Base-by-base conservation (phyloP, 2,797 vertebrate genomes). In the Sebastes vulpes region DNA sequence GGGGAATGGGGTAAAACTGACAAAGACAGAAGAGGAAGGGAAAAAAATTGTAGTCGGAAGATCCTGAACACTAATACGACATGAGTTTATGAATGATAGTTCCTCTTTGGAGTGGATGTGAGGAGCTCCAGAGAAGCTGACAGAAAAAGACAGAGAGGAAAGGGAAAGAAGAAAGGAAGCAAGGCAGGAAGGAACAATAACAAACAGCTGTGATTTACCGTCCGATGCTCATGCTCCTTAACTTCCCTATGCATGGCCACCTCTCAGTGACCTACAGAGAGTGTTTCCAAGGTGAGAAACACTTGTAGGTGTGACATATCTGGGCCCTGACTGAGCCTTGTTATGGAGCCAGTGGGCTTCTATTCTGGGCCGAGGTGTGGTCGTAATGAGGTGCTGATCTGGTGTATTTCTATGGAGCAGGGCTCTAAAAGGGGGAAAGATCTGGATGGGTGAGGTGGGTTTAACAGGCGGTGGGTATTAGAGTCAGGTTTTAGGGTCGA, bases 371-470 rank as follows among this genome's bases (percentile, higher is more conserved):
- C 67, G 64, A 80, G 78, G 86, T 82, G 88, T 83, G 83, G 87
- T 78, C 4, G 18, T 82, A 86, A 92, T 73, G 82, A 94, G 77
- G 84, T 89, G 89, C 86, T 86, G 89, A 86, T 85, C 77, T 82
- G 60, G 68, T 87, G 35, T 70, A 68, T 90, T 93, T 91, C 63
- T 82, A 56, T 38, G 59, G 82, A 72, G 69, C 57, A 23, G 26
- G 25, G 64, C 60, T 83, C 70, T 72, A 69, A 70, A 66, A n/a
- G 42, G 54, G 86, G 83, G 56, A 84, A 80, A 65, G 28, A 78
- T 82, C 50, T 75, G 71, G 85, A 89, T 53, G 75, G 77, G 66
- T 70, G 84, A 89, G 89, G 80, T 35, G 31, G 77, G 77, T 84
- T 86, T 80, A 78, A 79, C 83, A 81, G 65, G 60, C 10, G 6